phyloP scores from a whole-genome alignment of 2,888 invertebrate species.

The Ernsta delagoae region DNA sequence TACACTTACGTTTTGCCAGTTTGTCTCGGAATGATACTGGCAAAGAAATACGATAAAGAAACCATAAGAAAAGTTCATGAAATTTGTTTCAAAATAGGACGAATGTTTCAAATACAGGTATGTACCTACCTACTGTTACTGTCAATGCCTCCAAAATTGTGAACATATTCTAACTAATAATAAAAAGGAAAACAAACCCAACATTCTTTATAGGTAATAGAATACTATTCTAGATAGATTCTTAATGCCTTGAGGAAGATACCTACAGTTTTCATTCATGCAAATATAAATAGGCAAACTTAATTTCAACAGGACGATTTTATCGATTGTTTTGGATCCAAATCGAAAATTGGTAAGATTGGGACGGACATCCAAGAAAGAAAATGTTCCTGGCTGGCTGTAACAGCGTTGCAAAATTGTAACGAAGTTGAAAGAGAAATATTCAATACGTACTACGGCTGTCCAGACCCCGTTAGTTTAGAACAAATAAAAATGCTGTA shows the following conservation, averaged over 20 bases:
- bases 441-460: conserved; percentile 88
- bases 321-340: conserved; percentile 66
- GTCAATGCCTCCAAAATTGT: too few species aligned
- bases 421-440: conserved; percentile 84
- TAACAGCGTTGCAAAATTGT: conserved; percentile 91
- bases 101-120: conserved; percentile 95
- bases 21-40: conserved; percentile 92
- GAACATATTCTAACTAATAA: too few species aligned
- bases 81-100: conserved; percentile 94
- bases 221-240: too few species aligned
- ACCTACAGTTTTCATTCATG: too few species aligned
- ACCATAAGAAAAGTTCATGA: conserved; percentile 90
- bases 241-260: too few species aligned
- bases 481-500: conserved; percentile 66
- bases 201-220: too few species aligned
- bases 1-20: conserved; percentile 96
- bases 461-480: conserved; percentile 86
- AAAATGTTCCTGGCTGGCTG: conserved; percentile 97
- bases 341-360: conserved; percentile 92
- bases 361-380: conserved; percentile 96
- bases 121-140: not conserved
- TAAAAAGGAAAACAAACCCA: too few species aligned
- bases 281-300: too few species aligned
- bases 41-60: conserved; percentile 87
- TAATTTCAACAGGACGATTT: conserved; percentile 1